phyloP scores from a whole-genome alignment of 35 echinoderm and acorn worm genomes.

The Stichopus chloronotus region DNA sequence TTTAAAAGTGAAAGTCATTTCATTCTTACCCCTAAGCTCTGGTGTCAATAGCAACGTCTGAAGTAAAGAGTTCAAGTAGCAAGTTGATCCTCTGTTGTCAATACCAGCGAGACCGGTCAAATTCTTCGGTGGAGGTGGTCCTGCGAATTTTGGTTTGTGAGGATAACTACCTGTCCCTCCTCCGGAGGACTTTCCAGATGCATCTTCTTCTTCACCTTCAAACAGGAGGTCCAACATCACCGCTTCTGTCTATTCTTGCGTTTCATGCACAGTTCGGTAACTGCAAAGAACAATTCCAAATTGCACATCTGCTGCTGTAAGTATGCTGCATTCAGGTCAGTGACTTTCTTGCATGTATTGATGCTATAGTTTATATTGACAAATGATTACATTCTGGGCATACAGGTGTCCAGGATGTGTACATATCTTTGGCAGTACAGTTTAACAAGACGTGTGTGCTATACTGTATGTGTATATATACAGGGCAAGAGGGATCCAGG shows the following conservation, averaged over 20 bases:
- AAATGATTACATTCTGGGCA: no score
- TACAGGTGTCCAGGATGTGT: no score
- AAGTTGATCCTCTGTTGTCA: conserved; percentile 89
- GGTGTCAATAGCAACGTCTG: conserved; percentile 91
- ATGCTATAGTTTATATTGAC: no score
- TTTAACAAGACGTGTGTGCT: no score
- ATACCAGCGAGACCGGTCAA: conserved; percentile 80
- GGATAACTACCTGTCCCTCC: background rate
- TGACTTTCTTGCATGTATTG: no score
- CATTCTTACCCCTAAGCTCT: conserved; percentile 93
- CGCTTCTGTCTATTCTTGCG: background rate
- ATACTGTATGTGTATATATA: no score
- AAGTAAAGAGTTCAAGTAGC: conserved; percentile 89
- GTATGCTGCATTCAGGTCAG: no score
- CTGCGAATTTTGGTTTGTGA: background rate
- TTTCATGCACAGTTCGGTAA: background rate
- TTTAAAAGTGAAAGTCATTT: background rate
- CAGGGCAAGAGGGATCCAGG: no score
- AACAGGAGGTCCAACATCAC: conserved; percentile 53
- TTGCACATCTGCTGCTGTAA: no score
- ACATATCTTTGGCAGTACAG: no score
- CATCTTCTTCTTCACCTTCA: conserved; percentile 10
- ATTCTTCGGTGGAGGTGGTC: conserved; percentile 53
- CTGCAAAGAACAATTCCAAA: background rate
- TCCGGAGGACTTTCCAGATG: background rate